Evolutionary conservation across 2,797 vertebrate species (phyloP).

Genomic region (Coregonus ussuriensis): DNA sequence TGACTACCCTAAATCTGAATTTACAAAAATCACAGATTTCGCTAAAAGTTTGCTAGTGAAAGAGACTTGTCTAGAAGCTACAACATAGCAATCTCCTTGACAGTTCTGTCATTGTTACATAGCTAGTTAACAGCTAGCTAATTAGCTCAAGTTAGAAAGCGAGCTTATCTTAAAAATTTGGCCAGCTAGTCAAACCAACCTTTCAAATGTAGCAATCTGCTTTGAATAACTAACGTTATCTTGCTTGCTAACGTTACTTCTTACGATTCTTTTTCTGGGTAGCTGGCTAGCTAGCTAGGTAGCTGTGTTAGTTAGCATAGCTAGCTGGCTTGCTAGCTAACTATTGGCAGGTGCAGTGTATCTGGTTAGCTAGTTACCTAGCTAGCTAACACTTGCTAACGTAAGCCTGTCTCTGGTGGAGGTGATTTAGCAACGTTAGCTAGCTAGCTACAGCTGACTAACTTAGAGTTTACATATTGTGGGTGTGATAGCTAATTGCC

Average conservation of each 20-base stretch:
- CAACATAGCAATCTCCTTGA: background rate
- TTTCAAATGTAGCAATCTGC: background rate
- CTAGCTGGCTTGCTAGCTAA: slow-evolving; percentile 19
- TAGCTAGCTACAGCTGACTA: slow-evolving; percentile 35
- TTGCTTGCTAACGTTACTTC: background rate
- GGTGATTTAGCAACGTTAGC: background rate
- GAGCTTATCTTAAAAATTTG: too few relatives aligned
- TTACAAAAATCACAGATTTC: background rate
- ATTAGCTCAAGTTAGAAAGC: background rate
- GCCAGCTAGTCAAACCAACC: background rate
- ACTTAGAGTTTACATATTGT: background rate
- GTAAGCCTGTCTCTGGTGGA: background rate
- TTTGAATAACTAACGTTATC: background rate
- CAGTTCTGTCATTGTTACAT: background rate
- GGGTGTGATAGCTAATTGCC: background rate
- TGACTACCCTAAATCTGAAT: background rate
- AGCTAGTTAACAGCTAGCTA: background rate
- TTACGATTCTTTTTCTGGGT: background rate
- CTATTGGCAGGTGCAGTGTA: slow-evolving; percentile 21
- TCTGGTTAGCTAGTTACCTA: slow-evolving; percentile 1
- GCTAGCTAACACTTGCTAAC: background rate
- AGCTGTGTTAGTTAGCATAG: slow-evolving; percentile 17
- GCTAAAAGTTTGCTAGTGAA: background rate
- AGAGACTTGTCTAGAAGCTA: background rate
- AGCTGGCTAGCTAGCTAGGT: background rate